Conservation (phyloP, 2,113 vertebrate genomes). For the Dissostichus mawsoni region DNA sequence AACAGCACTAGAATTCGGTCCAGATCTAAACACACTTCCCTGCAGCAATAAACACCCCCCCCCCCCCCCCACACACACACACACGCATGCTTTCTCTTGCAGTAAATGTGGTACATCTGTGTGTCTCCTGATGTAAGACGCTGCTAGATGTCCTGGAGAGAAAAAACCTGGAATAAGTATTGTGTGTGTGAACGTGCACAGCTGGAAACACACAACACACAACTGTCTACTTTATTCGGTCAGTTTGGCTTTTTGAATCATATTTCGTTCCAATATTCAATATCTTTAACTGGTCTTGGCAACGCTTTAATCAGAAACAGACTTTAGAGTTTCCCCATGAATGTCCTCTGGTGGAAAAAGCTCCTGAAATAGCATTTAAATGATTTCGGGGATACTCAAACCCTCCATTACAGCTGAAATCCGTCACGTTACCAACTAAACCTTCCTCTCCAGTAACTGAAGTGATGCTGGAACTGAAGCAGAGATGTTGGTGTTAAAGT, state of each 20-base stretch:
- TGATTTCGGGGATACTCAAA: slow-evolving; percentile 9
- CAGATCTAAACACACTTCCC: slow-evolving; percentile 5
- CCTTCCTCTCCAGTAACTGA: slow-evolving; percentile 10
- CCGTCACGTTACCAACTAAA: neutral
- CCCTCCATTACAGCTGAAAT: slow-evolving; percentile 37
- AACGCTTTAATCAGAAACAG: slow-evolving; percentile 17
- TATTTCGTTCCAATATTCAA: slow-evolving; percentile 10
- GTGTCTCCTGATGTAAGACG: neutral
- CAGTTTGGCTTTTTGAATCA: slow-evolving; percentile 15
- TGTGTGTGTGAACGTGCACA: neutral
- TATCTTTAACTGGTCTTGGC: slow-evolving; percentile 35
- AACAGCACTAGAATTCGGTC: slow-evolving; percentile 11
- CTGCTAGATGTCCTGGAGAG: slow-evolving; percentile 11
- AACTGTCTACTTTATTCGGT: too few relatives aligned
- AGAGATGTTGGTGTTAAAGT: slow-evolving; percentile 10
- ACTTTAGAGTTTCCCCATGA: neutral
- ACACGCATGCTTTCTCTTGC: neutral
- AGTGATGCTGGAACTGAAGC: slow-evolving; percentile 19
- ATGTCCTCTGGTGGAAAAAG: slow-evolving; percentile 8
- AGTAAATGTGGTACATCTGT: neutral
- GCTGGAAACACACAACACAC: neutral
- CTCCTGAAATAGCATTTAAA: slow-evolving; percentile 29
- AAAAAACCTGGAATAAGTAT: neutral
- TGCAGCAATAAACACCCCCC: slow-evolving; percentile 1
- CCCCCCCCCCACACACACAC: neutral